Conservation (phyloP, 2,113 vertebrate genomes). For the Amblyornis subalaris region DNA sequence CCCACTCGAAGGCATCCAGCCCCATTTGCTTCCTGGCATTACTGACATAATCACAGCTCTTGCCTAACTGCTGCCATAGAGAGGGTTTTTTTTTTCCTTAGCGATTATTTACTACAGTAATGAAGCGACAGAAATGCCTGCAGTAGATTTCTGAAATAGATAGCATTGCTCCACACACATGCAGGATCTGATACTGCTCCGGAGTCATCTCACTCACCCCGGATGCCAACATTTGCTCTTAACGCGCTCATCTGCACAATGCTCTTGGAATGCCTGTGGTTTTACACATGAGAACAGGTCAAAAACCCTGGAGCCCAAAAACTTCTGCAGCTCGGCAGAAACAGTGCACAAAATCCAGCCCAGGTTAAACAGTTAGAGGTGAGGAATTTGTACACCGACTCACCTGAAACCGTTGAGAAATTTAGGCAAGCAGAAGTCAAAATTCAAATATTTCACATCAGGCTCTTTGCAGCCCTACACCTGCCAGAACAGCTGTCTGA, state of each 20-base stretch:
- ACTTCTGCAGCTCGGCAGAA: not conserved
- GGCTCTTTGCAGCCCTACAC: not conserved
- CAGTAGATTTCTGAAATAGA: slow-evolving; percentile 35
- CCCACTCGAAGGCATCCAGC: not conserved
- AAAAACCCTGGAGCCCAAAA: not conserved
- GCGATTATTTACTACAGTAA: slow-evolving; percentile 16
- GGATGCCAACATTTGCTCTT: not conserved
- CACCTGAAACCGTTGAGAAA: not conserved
- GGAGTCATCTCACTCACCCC: not conserved
- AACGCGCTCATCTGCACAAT: not conserved
- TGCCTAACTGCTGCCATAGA: slow-evolving; percentile 12
- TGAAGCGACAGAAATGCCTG: slow-evolving; percentile 34
- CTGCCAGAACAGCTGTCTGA: not conserved
- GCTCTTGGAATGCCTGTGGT: not conserved
- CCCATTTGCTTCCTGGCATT: slow-evolving; percentile 13
- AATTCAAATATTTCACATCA: not conserved
- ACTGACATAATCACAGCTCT: not conserved
- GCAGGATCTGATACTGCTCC: not conserved
- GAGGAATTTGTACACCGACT: not conserved
- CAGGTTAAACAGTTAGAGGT: not conserved
- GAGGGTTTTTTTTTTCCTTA: not conserved
- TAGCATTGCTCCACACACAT: slow-evolving; percentile 4
- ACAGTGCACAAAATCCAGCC: not conserved
- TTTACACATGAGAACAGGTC: not conserved
- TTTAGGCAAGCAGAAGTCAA: not conserved